Evolutionary conservation across 1,140 invertebrate genomes (phyloP).

Genomic region (Drosophila paulistorum): DNA sequence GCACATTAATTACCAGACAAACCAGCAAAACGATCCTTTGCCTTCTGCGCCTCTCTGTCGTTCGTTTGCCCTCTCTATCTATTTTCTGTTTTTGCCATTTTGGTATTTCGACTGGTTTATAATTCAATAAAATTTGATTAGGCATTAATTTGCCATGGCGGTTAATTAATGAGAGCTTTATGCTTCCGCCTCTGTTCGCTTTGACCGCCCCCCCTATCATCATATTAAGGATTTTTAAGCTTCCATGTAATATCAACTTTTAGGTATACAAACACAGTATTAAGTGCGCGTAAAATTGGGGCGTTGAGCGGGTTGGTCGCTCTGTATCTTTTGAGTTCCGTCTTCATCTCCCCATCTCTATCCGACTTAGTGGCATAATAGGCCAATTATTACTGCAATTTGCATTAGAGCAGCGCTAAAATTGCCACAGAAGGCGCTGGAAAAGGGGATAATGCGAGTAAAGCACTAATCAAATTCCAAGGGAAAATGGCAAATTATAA

Average conservation of each 20-base stretch:
- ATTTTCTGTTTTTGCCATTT: conserved; percentile 21
- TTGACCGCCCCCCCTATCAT: conserved; percentile 5
- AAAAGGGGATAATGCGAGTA: too few relatives aligned
- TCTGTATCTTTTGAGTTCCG: conserved; percentile 54
- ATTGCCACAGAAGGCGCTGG: background rate
- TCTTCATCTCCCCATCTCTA: conserved; percentile 13
- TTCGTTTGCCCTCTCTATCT: background rate
- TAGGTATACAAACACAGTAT: conserved; percentile 68
- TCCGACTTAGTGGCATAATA: conserved; percentile 68
- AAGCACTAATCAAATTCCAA: too few relatives aligned
- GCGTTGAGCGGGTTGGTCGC: conserved; percentile 44
- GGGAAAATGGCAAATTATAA: background rate
- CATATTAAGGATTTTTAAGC: conserved; percentile 52
- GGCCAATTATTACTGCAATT: conserved; percentile 81
- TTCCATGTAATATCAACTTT: conserved; percentile 66
- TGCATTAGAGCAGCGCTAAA: conserved; percentile 70
- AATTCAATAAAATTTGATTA: conserved; percentile 82
- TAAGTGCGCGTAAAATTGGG: conserved; percentile 65
- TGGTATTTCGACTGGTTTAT: conserved; percentile 70
- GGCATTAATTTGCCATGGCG: conserved; percentile 77
- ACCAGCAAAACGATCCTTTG: conserved; percentile 11
- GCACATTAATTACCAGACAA: conserved; percentile 55
- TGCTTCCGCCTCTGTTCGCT: conserved; percentile 45
- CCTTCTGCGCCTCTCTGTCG: background rate
- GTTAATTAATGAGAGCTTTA: conserved; percentile 74